A percentile compares a stretch with the other conserved stretches of the same genome.
phyloP scores from a whole-genome alignment of 2,113 vertebrate genomes.

The Lonchura striata region DNA sequence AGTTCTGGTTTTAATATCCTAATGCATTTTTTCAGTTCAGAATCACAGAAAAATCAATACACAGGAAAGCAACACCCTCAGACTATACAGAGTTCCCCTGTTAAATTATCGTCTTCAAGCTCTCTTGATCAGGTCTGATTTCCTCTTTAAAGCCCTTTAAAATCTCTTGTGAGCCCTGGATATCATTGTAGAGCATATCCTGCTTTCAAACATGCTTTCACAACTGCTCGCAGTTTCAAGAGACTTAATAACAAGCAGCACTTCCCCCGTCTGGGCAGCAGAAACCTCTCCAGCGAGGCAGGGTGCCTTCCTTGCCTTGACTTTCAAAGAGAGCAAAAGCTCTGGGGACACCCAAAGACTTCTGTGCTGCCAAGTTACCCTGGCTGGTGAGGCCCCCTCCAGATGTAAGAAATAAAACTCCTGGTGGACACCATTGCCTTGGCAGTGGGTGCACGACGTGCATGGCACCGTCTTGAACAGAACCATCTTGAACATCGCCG shows the following conservation, averaged over 20 bases:
- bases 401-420: neutral
- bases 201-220: conserved; percentile 48
- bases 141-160: conserved; percentile 56
- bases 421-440: neutral
- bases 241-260: conserved; percentile 51
- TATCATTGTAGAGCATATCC: conserved; percentile 43
- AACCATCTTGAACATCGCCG: accelerated
- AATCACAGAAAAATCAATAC: conserved; percentile 52
- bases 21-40: conserved; percentile 15
- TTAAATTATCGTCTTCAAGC: conserved; percentile 5
- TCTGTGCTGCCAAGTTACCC: neutral
- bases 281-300: conserved; percentile 19
- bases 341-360: neutral
- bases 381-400: neutral
- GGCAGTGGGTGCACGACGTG: accelerated
- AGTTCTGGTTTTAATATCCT: conserved; percentile 67
- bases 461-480: neutral
- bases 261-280: conserved; percentile 50
- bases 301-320: conserved; percentile 50
- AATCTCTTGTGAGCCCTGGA: conserved; percentile 37
- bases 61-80: conserved; percentile 17
- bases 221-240: conserved; percentile 32
- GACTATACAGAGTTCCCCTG: neutral
- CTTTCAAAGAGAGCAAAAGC: conserved; percentile 48
- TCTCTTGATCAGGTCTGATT: conserved; percentile 47